Evolutionary conservation across 2,113 vertebrate genomes (phyloP), one percentile per base, ranked within the genome.

Genomic region (Planiliza haematocheilus): DNA sequence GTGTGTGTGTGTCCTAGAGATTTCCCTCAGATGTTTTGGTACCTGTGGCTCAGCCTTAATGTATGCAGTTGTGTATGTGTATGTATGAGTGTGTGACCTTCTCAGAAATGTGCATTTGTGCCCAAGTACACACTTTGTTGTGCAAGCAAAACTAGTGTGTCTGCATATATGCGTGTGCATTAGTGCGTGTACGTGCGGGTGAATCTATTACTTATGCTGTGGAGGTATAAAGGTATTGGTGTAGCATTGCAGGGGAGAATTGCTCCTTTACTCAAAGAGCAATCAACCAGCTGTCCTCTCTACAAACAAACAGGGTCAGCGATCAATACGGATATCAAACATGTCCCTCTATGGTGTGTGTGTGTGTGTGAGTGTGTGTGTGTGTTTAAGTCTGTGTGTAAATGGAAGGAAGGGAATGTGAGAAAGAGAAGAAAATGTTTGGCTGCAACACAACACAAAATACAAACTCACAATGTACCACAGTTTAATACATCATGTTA

Each of bases 261-360:
- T 83, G 82, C 86, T 86, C 77, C 81, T 76, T 84, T 83, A 82
- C 75, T 85, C 87, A 76, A 69, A 84, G 80, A 87, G 82, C 88
- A 91, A 91, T 90, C 90, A 89, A 82, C 56, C 71, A 86, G 81
- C 86, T 90, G 87, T 86, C 90, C 87, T 88, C 72, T 74, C 60
- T 65, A 81, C 77, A 88, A 91, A 90, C 87, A 89, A 86, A 87
- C 86, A 88, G 78, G 80, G 73, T 66, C 74, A 81, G 41, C 83
- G 66, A 87, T 90, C 90, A 87, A 91, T 91, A 89, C 75, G 50
- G 86, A 89, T 86, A 91, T 89, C 87, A 89, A 89, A 91, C 84
- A 88, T 61, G 46, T 88, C 88, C 86, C 74, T 59, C 70, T 55
- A 73, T 58, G 82, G 74, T 9, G 18, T 9, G 48, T 9, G 43